Evolutionary conservation across 2,797 vertebrate species (phyloP).

Genomic region (Geotria australis): DNA sequence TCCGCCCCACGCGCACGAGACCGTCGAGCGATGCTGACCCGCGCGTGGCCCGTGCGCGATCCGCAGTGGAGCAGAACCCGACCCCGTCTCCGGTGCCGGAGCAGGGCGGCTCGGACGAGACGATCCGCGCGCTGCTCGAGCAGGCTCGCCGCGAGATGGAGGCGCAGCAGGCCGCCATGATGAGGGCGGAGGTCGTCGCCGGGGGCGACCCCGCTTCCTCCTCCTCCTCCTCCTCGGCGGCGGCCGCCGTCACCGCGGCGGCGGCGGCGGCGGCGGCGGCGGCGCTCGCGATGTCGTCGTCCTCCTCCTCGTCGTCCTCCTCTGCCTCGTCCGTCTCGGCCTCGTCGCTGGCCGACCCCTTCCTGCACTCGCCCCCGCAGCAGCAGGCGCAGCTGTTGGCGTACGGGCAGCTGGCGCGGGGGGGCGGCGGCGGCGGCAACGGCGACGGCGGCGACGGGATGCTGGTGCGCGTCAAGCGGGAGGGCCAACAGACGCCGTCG

Average conservation of each 20-base stretch:
- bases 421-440: background rate
- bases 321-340: background rate
- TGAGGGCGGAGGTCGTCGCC: background rate
- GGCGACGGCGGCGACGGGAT: background rate
- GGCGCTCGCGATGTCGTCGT: constrained; percentile 17
- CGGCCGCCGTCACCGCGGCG: constrained; percentile 28
- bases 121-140: constrained; percentile 77
- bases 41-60: too few relatives aligned
- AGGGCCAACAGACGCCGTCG: too few relatives aligned
- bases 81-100: background rate
- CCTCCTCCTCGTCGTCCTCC: constrained; percentile 35
- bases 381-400: background rate
- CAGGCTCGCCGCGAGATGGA: constrained; percentile 91
- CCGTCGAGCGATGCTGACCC: too few relatives aligned
- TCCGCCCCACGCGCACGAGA: too few relatives aligned
- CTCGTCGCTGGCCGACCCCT: background rate
- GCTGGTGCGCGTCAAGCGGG: too few relatives aligned
- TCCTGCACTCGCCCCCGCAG: background rate
- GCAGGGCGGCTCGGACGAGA: constrained; percentile 41
- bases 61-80: background rate
- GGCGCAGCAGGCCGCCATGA: constrained; percentile 56
- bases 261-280: constrained; percentile 22
- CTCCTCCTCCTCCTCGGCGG: constrained; percentile 28
- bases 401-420: background rate
- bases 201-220: constrained; percentile 38